Conservation (phyloP, 2,113 vertebrate genomes). For the Hipposideros armiger region DNA sequence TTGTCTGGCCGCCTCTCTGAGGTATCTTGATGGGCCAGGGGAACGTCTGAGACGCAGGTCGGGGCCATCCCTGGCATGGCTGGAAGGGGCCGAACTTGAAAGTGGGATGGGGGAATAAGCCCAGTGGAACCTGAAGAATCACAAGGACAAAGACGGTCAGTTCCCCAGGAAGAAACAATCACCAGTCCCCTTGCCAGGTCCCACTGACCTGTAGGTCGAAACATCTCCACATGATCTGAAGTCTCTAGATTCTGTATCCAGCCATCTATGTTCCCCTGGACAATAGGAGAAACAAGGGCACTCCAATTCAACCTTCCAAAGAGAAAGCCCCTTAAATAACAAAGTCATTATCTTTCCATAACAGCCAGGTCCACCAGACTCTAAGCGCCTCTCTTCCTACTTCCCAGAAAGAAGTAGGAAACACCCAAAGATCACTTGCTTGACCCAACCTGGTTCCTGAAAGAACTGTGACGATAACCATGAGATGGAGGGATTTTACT, state of each 20-base stretch:
- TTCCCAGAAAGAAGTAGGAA: neutral
- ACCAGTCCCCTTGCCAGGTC: neutral
- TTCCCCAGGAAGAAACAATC: neutral
- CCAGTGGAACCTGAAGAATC: constrained; percentile 73
- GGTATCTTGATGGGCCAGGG: neutral
- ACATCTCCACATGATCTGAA: constrained; percentile 58
- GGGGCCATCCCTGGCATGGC: constrained; percentile 64
- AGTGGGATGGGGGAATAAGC: constrained; percentile 85
- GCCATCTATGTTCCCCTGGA: constrained; percentile 63
- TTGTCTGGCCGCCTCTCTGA: constrained; percentile 70
- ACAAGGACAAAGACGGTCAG: constrained; percentile 29
- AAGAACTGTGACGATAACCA: neutral
- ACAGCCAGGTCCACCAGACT: neutral
- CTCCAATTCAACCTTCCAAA: constrained; percentile 60
- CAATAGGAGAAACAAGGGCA: constrained; percentile 72
- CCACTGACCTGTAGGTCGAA: constrained; percentile 77
- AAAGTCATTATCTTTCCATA: constrained; percentile 40
- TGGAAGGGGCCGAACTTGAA: constrained; percentile 77
- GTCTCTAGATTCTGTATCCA: constrained; percentile 65
- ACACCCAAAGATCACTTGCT: neutral
- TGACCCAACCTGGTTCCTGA: neutral
- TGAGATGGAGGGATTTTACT: neutral
- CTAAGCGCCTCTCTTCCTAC: neutral
- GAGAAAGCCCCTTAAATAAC: constrained; percentile 56
- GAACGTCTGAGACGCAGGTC: constrained; percentile 56